phyloP scores from a whole-genome alignment of 2,113 vertebrate species.

The Salvelinus fontinalis region DNA sequence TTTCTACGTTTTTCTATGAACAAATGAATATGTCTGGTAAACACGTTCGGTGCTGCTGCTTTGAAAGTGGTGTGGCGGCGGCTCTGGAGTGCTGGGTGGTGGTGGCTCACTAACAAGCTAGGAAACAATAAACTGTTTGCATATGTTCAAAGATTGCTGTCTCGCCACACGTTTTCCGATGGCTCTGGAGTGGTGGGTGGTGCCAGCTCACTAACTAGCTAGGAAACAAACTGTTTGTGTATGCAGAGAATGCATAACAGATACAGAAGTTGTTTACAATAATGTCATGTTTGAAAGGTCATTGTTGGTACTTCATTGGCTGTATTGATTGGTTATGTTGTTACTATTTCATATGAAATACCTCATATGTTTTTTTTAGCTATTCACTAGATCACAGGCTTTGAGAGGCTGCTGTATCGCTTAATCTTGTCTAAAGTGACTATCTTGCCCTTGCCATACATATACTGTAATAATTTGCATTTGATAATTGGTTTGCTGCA shows the following conservation, averaged over 20 bases:
- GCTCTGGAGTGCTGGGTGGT: neutral
- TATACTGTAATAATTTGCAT: constrained; percentile 60
- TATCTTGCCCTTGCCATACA: constrained; percentile 33
- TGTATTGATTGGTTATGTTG: neutral
- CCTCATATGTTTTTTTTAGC: constrained; percentile 44
- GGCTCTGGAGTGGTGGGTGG: neutral
- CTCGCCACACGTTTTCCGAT: neutral
- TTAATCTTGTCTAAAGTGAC: constrained; percentile 48
- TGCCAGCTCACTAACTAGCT: neutral
- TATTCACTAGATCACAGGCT: constrained; percentile 17
- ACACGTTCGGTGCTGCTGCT: no score
- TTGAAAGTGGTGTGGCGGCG: no score
- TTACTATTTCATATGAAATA: constrained; percentile 36
- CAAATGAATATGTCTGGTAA: no score
- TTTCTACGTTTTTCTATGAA: no score
- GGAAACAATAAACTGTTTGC: neutral
- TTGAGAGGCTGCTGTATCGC: constrained; percentile 31
- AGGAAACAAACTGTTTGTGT: neutral
- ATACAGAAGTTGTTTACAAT: no score
- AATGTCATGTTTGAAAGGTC: neutral
- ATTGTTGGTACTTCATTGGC: neutral
- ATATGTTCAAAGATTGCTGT: neutral
- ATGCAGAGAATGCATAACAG: neutral
- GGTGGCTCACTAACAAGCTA: neutral
- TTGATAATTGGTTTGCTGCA: constrained; percentile 58